Evolutionary conservation across 2,113 vertebrate genomes (phyloP).

Genomic region (Glaucidium brasilianum): DNA sequence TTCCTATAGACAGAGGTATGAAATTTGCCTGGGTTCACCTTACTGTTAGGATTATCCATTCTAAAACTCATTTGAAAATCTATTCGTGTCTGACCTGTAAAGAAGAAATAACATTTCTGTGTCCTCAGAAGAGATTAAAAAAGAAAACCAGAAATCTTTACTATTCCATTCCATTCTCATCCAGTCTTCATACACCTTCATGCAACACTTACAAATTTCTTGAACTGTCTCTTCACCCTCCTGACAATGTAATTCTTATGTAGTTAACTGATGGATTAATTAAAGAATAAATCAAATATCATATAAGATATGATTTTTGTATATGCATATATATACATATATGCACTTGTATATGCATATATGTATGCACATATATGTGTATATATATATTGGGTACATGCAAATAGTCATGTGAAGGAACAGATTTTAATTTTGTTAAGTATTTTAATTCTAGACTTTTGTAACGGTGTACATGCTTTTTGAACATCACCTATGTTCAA

Average conservation of each 20-base stretch:
- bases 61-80: background rate
- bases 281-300: background rate
- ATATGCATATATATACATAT: background rate
- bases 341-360: background rate
- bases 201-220: background rate
- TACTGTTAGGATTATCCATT: background rate
- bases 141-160: background rate
- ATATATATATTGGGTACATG: background rate
- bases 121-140: background rate
- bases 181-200: background rate
- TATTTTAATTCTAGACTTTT: background rate
- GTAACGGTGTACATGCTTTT: fast-evolving
- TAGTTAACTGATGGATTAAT: background rate
- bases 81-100: background rate
- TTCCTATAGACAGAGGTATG: background rate
- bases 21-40: background rate
- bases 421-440: background rate
- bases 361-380: background rate
- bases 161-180: background rate
- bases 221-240: background rate
- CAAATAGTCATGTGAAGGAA: background rate
- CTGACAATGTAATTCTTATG: background rate
- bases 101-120: background rate
- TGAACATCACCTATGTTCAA: background rate
- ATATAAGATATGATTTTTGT: background rate